phyloP scores from a whole-genome alignment of 2,797 vertebrate genomes.

The Enteromius trimaculatus region DNA sequence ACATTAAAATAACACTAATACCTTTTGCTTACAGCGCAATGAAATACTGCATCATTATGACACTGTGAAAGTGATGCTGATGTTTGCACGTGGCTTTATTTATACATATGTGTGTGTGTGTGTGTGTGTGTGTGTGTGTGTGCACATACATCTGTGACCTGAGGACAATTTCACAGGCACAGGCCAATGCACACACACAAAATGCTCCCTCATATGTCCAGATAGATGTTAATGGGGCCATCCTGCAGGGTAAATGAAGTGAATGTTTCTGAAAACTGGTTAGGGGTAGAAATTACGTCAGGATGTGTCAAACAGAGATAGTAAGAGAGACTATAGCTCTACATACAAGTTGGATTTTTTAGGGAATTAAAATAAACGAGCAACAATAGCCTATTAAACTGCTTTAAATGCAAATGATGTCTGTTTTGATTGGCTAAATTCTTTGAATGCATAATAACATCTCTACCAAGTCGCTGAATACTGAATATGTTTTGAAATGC shows the following conservation, averaged over 20 bases:
- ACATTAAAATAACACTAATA: background rate
- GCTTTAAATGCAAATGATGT: background rate
- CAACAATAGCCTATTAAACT: background rate
- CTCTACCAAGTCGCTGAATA: background rate
- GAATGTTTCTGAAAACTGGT: background rate
- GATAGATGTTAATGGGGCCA: background rate
- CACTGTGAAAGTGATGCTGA: constrained; percentile 24
- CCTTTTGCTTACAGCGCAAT: background rate
- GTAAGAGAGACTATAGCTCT: background rate
- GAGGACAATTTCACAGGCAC: constrained; percentile 23
- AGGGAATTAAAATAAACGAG: background rate
- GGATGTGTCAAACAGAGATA: background rate
- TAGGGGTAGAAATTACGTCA: background rate
- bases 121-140: background rate
- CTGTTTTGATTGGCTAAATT: background rate
- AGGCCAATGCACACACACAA: constrained; percentile 12
- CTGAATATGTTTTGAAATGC: background rate
- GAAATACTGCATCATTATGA: constrained; percentile 4
- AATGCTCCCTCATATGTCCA: background rate
- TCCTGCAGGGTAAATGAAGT: background rate
- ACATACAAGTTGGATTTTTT: background rate
- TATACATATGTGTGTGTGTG: constrained; percentile 1
- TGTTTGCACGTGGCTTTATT: constrained; percentile 23
- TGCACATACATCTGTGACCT: constrained; percentile 6
- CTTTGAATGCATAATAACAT: background rate